These are phyloP conservation scores for Tenthredo amoena DNA, from an alignment of 2,888 invertebrate genomes.

Conservation along the genomic window DNA sequence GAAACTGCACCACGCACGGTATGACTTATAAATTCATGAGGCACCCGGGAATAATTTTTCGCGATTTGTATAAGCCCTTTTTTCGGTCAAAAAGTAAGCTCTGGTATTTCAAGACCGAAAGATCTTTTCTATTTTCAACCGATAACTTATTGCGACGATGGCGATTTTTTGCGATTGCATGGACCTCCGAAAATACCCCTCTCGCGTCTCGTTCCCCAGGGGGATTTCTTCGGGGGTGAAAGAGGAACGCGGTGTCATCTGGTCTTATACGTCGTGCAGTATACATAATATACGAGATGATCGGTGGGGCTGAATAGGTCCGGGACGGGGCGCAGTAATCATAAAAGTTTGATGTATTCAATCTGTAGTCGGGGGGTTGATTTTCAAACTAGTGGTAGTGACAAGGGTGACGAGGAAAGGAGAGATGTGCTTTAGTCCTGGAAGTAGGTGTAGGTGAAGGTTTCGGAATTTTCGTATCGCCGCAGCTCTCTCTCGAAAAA, in stretches of 20 bases:
- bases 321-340: conserved; percentile 16
- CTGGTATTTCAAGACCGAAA: too few relatives aligned
- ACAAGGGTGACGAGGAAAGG: background rate
- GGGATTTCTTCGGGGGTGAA: background rate
- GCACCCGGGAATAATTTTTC: background rate
- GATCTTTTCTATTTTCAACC: too few relatives aligned
- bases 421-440: background rate
- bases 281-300: conserved; percentile 29
- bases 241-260: background rate
- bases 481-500: background rate
- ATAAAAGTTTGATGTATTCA: conserved; percentile 45
- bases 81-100: too few relatives aligned
- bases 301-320: background rate
- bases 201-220: background rate
- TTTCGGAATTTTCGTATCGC: background rate
- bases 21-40: background rate
- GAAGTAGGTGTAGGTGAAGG: background rate
- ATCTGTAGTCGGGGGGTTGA: background rate
- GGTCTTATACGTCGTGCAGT: conserved; percentile 19
- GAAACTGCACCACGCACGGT: background rate
- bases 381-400: background rate
- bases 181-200: too few relatives aligned
- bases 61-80: too few relatives aligned
- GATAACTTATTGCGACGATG: too few relatives aligned
- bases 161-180: too few relatives aligned